Evolutionary conservation across 2,113 vertebrate species (phyloP).

Genomic region (Tragelaphus scriptus): DNA sequence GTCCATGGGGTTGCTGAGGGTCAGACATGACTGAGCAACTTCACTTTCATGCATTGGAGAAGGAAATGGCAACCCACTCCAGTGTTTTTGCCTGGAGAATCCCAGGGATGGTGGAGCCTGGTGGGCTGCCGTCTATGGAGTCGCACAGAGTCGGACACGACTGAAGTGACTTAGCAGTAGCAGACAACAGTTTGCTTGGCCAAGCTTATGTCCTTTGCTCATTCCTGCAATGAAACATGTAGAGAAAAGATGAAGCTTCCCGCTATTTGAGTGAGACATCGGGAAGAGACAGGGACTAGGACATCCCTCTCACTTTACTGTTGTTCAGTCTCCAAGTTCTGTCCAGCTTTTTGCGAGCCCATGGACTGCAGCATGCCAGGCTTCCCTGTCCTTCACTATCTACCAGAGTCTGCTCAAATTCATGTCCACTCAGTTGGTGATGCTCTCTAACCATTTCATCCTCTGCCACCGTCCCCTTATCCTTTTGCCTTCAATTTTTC

Average conservation of each 20-base stretch:
- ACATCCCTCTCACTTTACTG: background rate
- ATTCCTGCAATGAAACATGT: background rate
- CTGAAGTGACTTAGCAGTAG: too few relatives aligned
- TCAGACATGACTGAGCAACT: too few relatives aligned
- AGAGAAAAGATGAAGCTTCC: background rate
- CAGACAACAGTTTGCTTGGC: background rate
- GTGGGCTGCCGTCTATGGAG: too few relatives aligned
- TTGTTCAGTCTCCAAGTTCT: background rate
- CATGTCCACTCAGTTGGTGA: background rate
- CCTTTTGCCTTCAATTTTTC: background rate
- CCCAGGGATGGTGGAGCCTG: too few relatives aligned
- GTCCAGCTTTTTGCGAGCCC: background rate
- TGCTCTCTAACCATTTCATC: background rate
- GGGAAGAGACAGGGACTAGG: background rate
- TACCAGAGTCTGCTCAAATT: background rate
- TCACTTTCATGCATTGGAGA: too few relatives aligned
- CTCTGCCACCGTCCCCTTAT: background rate
- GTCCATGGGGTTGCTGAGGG: too few relatives aligned
- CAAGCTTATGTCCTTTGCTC: background rate
- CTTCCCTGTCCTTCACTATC: background rate
- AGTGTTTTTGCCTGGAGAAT: too few relatives aligned
- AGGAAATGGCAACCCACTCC: too few relatives aligned
- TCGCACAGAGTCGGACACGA: too few relatives aligned
- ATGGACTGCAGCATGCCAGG: background rate
- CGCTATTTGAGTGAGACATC: background rate